Conservation (phyloP, 2,113 vertebrate species). For the Eira barbara region DNA sequence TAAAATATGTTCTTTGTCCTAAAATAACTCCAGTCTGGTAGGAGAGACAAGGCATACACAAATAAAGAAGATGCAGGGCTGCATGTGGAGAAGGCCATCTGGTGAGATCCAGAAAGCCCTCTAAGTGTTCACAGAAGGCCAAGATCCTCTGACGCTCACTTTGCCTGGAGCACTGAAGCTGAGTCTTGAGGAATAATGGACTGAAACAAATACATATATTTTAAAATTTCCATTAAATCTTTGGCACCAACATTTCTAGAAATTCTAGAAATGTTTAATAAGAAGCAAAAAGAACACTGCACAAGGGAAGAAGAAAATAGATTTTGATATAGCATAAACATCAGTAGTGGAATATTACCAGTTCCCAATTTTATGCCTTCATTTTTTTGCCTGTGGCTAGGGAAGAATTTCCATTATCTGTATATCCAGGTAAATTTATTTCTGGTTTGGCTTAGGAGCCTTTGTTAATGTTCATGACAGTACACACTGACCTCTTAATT, state of each 20-base stretch:
- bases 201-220: not conserved
- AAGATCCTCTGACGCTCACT: not conserved
- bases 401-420: conserved; percentile 13
- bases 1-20: not conserved
- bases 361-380: not conserved
- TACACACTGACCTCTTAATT: not conserved
- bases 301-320: not conserved
- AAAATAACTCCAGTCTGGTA: not conserved
- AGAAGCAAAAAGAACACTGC: not conserved
- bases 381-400: not conserved
- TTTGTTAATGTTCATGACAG: not conserved
- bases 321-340: not conserved
- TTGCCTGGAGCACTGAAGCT: not conserved
- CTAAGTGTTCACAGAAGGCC: not conserved
- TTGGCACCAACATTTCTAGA: not conserved
- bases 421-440: not conserved
- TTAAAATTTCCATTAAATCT: not conserved
- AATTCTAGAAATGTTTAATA: not conserved
- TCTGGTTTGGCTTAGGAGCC: not conserved
- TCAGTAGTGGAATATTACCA: not conserved
- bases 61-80: not conserved
- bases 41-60: not conserved
- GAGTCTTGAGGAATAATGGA: not conserved
- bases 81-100: not conserved
- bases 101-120: not conserved